phyloP scores from a whole-genome alignment of 1,140 invertebrate genomes.

The Cardiocondyla obscurior region DNA sequence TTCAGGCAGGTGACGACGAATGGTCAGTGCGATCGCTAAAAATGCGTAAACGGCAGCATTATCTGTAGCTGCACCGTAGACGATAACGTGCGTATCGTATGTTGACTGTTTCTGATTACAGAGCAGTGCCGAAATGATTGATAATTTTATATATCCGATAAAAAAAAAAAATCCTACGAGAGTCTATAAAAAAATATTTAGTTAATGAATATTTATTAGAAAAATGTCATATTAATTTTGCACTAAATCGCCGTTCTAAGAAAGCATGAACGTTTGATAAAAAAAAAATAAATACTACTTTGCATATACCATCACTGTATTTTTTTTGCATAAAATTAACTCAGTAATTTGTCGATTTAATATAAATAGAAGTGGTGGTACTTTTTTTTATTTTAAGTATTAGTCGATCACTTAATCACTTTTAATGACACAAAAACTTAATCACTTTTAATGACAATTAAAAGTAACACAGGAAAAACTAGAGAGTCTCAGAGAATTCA shows the following conservation, averaged over 20 bases:
- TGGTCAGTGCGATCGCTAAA: not conserved
- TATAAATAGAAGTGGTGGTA: not conserved
- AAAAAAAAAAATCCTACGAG: not conserved
- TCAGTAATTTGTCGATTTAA: not conserved
- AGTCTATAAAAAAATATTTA: not conserved
- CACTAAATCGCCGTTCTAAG: not conserved
- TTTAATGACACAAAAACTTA: no score
- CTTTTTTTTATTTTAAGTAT: no score
- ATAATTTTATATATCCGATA: not conserved
- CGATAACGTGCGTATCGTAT: not conserved
- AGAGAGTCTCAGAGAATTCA: slow-evolving; percentile 19
- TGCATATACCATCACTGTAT: no score
- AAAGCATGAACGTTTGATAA: no score
- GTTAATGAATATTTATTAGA: not conserved
- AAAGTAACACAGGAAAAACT: not conserved
- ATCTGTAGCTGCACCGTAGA: slow-evolving; percentile 6
- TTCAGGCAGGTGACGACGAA: no score
- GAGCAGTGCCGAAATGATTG: not conserved
- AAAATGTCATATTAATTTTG: not conserved
- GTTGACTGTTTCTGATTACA: not conserved
- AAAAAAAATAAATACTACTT: not conserved
- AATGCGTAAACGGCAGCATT: not conserved
- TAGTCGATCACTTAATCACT: no score
- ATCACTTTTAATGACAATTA: no score
- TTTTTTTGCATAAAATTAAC: not conserved